Evolutionary conservation across 2,797 vertebrate species (phyloP).

Genomic region (Lepidocolaptes lacrymiger): DNA sequence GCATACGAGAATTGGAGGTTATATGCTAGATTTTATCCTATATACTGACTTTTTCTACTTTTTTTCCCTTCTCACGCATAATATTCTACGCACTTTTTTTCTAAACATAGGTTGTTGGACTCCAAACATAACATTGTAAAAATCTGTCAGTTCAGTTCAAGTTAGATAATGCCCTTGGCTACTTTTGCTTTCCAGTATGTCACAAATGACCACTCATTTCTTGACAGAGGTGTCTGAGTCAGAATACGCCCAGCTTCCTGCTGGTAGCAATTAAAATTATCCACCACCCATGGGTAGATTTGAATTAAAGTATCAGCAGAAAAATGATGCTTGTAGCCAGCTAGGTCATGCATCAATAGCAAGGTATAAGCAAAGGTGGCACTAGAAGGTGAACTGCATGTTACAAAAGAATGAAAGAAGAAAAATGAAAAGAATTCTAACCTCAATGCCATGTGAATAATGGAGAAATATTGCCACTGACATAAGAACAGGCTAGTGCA

Average conservation of each 20-base stretch:
- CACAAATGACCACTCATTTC: constrained; percentile 55
- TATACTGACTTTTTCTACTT: not conserved
- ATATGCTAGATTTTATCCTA: not conserved
- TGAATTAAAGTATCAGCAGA: constrained; percentile 55
- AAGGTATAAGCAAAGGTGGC: constrained; percentile 21
- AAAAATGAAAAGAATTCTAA: constrained; percentile 12
- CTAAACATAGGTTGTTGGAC: not conserved
- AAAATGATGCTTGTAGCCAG: constrained; percentile 13
- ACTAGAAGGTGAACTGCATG: not conserved
- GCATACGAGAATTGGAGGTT: not conserved
- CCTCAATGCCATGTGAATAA: not conserved
- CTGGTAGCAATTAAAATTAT: constrained; percentile 64
- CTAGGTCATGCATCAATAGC: constrained; percentile 24
- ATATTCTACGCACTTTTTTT: not conserved
- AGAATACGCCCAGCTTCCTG: constrained; percentile 2
- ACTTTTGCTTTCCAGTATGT: constrained; percentile 52
- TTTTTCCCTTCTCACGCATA: not conserved
- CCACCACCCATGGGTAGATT: constrained; percentile 34
- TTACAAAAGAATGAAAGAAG: not conserved
- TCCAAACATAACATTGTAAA: constrained; percentile 35
- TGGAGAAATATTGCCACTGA: not conserved
- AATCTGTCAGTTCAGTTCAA: constrained; percentile 49
- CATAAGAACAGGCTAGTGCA: not conserved
- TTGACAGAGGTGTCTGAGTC: constrained; percentile 59
- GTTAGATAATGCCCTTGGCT: constrained; percentile 33